Conservation (phyloP, 2,113 vertebrate species). For the Natator depressus region DNA sequence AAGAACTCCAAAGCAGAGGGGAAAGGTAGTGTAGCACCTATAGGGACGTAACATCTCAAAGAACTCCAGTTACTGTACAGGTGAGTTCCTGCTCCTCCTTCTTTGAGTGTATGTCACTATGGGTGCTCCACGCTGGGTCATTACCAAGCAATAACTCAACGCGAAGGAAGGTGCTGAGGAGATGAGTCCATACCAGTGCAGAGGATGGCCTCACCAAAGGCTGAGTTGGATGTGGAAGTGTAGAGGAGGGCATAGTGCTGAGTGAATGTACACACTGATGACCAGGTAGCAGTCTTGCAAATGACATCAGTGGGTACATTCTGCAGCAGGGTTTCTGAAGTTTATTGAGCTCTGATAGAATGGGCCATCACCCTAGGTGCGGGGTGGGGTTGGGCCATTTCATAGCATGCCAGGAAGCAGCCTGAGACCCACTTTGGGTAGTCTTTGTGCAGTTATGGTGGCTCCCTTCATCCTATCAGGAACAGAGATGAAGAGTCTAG, state of each 20-base stretch:
- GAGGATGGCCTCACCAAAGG: neutral
- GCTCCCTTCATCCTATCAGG: too few relatives aligned
- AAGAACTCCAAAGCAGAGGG: neutral
- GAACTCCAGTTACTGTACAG: neutral
- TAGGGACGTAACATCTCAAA: neutral
- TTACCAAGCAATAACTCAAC: neutral
- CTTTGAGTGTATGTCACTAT: neutral
- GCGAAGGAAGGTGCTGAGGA: neutral
- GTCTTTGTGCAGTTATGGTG: too few relatives aligned
- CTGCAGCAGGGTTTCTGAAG: neutral
- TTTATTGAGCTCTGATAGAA: too few relatives aligned
- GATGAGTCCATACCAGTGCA: neutral
- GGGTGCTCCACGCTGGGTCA: neutral
- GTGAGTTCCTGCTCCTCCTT: neutral
- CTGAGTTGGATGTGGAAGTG: neutral
- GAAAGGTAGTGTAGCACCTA: neutral
- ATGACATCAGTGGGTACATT: neutral
- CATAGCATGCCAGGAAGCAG: too few relatives aligned
- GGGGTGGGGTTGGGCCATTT: too few relatives aligned
- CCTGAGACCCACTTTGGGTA: too few relatives aligned
- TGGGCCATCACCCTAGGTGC: too few relatives aligned
- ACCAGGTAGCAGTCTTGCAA: neutral
- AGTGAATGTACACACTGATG: neutral
- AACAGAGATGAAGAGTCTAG: too few relatives aligned
- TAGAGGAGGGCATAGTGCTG: neutral